These are phyloP conservation scores for Caenorhabditis uteleia DNA, from an alignment of 2,888 invertebrate species.

Conservation along the genomic window DNA sequence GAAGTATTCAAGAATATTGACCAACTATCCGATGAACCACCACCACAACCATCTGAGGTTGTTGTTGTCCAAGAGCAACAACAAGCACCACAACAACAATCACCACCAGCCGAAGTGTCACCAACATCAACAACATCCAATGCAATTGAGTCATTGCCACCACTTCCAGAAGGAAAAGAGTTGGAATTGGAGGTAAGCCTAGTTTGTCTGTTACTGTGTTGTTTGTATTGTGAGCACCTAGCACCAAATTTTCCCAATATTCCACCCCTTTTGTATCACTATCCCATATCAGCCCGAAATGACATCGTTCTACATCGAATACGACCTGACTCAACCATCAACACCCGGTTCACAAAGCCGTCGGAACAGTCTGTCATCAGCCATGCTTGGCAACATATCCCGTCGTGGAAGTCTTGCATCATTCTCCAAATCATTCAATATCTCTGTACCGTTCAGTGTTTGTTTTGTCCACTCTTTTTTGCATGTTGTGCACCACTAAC, in stretches of 20 bases:
- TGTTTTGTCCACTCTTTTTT: no score
- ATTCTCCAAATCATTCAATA: slow-evolving; percentile 38
- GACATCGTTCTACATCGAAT: slow-evolving; percentile 41
- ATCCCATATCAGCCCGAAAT: slow-evolving; percentile 30
- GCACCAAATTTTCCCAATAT: no score
- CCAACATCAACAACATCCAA: slow-evolving; percentile 6
- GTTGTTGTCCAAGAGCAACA: slow-evolving; percentile 7
- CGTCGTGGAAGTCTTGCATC: slow-evolving; percentile 37
- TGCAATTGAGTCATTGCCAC: slow-evolving; percentile 41
- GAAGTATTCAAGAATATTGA: slow-evolving; percentile 22
- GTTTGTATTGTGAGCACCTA: no score
- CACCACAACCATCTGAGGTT: background rate
- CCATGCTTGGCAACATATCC: slow-evolving; percentile 19
- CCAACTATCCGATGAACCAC: background rate
- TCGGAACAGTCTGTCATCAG: slow-evolving; percentile 23
- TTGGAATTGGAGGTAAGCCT: slow-evolving; percentile 37
- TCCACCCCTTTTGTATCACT: background rate
- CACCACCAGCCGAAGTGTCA: slow-evolving; percentile 4
- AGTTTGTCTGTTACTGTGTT: background rate
- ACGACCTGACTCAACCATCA: slow-evolving; percentile 40
- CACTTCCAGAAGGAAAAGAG: slow-evolving; percentile 40
- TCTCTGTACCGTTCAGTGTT: slow-evolving; percentile 42
- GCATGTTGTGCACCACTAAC: no score
- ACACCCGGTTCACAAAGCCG: slow-evolving; percentile 28
- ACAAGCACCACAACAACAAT: background rate